A percentile compares a stretch with the other conserved stretches of the same genome.
Conservation (phyloP, 2,888 invertebrate genomes). For the Cataglyphis cursor region DNA sequence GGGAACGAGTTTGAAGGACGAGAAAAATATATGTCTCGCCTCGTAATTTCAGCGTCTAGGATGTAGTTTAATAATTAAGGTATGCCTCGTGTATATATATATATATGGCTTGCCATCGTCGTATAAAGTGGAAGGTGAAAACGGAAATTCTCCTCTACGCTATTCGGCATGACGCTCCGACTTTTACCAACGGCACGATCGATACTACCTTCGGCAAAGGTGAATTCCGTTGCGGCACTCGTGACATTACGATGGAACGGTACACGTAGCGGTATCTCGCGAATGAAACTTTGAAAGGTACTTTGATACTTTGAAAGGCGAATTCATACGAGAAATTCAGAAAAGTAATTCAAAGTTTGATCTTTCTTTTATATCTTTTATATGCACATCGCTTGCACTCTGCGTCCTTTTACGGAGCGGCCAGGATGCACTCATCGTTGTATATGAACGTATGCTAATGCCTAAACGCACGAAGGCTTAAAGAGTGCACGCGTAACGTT, state of each 20-base stretch:
- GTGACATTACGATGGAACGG: constrained; percentile 34
- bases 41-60: constrained; percentile 46
- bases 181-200: constrained; percentile 17
- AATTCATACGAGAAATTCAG: neutral
- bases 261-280: neutral
- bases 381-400: neutral
- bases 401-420: neutral
- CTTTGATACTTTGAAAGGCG: too few relatives aligned
- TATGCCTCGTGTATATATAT: neutral
- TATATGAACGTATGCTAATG: constrained; percentile 48
- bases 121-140: constrained; percentile 23
- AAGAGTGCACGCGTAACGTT: constrained; percentile 56
- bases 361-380: neutral
- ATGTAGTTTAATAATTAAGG: constrained; percentile 45
- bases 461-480: constrained; percentile 52
- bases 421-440: constrained; percentile 40
- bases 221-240: constrained; percentile 32
- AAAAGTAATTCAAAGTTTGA: neutral
- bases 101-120: neutral
- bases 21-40: constrained; percentile 53
- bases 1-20: constrained; percentile 64
- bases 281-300: neutral
- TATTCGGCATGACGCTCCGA: neutral
- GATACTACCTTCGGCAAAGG: constrained; percentile 29
- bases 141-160: constrained; percentile 28